Percentiles rank a stretch among this genome's conserved stretches.
Evolutionary conservation across 2,797 vertebrate genomes (phyloP).

Genomic region (Poeciliopsis gracilis): DNA sequence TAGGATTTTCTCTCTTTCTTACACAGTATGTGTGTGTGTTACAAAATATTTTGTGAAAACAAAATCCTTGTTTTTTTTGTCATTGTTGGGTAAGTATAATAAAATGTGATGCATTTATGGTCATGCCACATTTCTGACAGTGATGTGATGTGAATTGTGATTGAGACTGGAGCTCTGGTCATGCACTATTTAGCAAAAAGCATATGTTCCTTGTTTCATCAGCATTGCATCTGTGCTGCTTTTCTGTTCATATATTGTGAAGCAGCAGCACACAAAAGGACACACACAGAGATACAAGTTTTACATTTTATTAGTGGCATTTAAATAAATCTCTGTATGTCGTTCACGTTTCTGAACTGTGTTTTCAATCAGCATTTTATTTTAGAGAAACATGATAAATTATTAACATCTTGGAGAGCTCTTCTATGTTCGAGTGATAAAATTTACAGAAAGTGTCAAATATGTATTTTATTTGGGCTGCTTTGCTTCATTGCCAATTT

Average conservation of each 20-base stretch:
- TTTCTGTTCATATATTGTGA: not conserved
- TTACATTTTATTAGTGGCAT: constrained; percentile 18
- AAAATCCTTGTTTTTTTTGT: not conserved
- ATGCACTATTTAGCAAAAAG: not conserved
- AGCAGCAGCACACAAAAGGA: not conserved
- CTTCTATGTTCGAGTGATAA: not conserved
- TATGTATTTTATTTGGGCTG: constrained; percentile 20
- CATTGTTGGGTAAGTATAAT: not conserved
- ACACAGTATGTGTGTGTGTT: not conserved
- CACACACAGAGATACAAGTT: not conserved
- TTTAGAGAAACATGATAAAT: constrained; percentile 7
- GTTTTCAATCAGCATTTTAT: constrained; percentile 7
- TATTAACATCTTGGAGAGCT: constrained; percentile 16
- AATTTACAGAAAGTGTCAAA: constrained; percentile 20
- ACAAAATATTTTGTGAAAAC: not conserved
- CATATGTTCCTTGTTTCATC: constrained; percentile 1
- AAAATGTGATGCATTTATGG: not conserved
- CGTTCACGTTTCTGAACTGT: not conserved
- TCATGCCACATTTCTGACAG: not conserved
- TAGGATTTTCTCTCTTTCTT: not conserved
- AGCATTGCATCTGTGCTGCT: not conserved
- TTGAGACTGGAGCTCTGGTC: not conserved
- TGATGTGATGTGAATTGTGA: not conserved
- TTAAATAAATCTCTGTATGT: constrained; percentile 8
- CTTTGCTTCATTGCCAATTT: constrained; percentile 28